Base-by-base conservation (phyloP, 2,888 invertebrate genomes). In the Stenodera caucasica region DNA sequence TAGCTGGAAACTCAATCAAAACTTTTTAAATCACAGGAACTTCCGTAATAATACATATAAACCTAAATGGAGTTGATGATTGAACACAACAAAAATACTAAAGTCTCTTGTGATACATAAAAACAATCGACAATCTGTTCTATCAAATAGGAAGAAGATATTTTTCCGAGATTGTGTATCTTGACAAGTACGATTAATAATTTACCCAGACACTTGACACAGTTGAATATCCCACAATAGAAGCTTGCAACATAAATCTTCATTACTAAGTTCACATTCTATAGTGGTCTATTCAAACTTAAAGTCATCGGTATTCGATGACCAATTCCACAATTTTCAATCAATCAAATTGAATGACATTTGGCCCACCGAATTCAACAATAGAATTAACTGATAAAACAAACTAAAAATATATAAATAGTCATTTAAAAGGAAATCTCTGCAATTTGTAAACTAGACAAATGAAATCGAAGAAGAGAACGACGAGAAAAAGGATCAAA, bases 141-240 rank as follows among this genome's bases (percentile, higher is more conserved):
- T 29, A n/a, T n/a, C n/a, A n/a, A n/a, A n/a, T n/a, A n/a, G n/a
- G n/a, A n/a, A n/a, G n/a, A n/a, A n/a, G n/a, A n/a, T n/a, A n/a
- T n/a, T n/a, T n/a, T n/a, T n/a, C n/a, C n/a, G n/a, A 30, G 7
- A 30, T 9, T 30, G 30, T 45, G n/a, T 23, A 45, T 45, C 18
- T 45, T 45, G 18, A 11, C 21, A n/a, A 45, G 45, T 23, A 45
- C 45, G 45, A 45, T 45, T 23, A 45, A 45, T 45, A 45, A 45
- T 45, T 45, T 21, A 45, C 2, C 12, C 18, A 45, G 45, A 45
- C 45, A 45, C 45, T 45, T 23, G 45, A 23, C 45, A 45, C 23
- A 45, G 45, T 45, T 45, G 21, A 45, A 45, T 23, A 23, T 45
- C 12, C 23, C 45, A 12, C 45, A n/a, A 45, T 23, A 21, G 45